A percentile compares a stretch with the other conserved stretches of the same genome.
Evolutionary conservation across 2,113 vertebrate species (phyloP).

Genomic region (Carassius carassius): DNA sequence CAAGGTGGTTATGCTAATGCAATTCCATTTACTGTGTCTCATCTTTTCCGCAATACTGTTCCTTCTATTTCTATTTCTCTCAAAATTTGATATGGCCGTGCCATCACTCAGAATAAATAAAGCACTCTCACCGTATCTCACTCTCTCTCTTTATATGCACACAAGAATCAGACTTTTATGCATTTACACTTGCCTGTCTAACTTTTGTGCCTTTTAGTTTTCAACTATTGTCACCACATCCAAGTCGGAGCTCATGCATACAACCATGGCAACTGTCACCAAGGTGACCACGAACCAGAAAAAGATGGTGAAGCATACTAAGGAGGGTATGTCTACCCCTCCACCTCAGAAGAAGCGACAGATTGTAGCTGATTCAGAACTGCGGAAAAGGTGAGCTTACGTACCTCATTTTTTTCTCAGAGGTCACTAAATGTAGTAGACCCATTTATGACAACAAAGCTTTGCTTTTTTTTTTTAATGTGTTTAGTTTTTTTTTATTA

Average conservation of each 20-base stretch:
- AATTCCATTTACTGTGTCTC: constrained; percentile 4
- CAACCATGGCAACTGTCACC: constrained; percentile 89
- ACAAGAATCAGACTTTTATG: constrained; percentile 63
- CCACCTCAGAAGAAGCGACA: constrained; percentile 97
- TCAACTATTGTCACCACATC: constrained; percentile 79
- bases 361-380: constrained; percentile 93
- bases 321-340: constrained; percentile 82
- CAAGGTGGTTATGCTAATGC: constrained; percentile 75
- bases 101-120: constrained; percentile 14
- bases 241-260: constrained; percentile 85
- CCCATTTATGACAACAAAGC: background rate
- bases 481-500: no score
- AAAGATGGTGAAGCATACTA: constrained; percentile 83
- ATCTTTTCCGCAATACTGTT: constrained; percentile 1
- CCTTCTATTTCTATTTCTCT: constrained; percentile 28
- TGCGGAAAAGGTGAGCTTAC: constrained; percentile 87
- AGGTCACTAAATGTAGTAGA: background rate
- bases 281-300: constrained; percentile 93
- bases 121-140: constrained; percentile 48
- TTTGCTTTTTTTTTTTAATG: no score
- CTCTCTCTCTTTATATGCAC: constrained; percentile 39
- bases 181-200: constrained; percentile 61
- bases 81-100: background rate
- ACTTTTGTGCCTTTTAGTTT: constrained; percentile 80
- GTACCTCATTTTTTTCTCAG: background rate